Evolutionary conservation across 2,797 vertebrate species (phyloP).

Genomic region (Erpetoichthys calabaricus): DNA sequence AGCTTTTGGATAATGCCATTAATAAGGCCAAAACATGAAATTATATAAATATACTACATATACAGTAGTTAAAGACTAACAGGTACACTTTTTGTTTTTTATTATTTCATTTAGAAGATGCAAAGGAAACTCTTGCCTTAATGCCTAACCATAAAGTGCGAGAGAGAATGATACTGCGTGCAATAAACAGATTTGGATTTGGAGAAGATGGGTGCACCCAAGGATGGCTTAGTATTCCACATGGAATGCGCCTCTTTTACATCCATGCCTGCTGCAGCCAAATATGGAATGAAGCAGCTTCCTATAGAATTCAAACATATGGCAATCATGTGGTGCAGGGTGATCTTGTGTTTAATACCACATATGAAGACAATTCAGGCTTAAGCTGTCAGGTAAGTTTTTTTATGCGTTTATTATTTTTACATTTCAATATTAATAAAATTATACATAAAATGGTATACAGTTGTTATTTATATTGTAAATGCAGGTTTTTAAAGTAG

Average conservation of each 20-base stretch:
- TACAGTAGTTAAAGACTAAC: background rate
- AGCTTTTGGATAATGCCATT: too few species aligned
- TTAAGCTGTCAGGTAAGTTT: conserved; percentile 32
- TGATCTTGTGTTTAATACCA: conserved; percentile 62
- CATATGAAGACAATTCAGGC: conserved; percentile 14
- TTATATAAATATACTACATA: too few species aligned
- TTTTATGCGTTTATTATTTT: background rate
- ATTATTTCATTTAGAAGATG: conserved; percentile 50
- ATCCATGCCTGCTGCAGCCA: conserved; percentile 87
- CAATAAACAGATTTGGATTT: conserved; percentile 73
- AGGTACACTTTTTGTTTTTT: background rate
- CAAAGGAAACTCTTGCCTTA: conserved; percentile 66
- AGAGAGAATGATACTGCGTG: conserved; percentile 73
- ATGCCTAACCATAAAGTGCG: conserved; percentile 77
- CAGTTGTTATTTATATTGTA: background rate
- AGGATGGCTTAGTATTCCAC: conserved; percentile 85
- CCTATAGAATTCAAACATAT: conserved; percentile 58
- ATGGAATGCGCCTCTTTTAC: conserved; percentile 81
- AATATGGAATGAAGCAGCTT: conserved; percentile 78
- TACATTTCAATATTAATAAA: conserved; percentile 6
- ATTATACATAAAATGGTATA: background rate
- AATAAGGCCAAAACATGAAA: background rate
- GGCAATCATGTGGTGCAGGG: conserved; percentile 59
- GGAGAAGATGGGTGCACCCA: conserved; percentile 61
- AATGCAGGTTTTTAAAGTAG: conserved; percentile 2